A percentile compares a stretch with the other conserved stretches of the same genome.
Conservation (phyloP, 1,140 invertebrate species). For the Dolichoris vasculosae region DNA sequence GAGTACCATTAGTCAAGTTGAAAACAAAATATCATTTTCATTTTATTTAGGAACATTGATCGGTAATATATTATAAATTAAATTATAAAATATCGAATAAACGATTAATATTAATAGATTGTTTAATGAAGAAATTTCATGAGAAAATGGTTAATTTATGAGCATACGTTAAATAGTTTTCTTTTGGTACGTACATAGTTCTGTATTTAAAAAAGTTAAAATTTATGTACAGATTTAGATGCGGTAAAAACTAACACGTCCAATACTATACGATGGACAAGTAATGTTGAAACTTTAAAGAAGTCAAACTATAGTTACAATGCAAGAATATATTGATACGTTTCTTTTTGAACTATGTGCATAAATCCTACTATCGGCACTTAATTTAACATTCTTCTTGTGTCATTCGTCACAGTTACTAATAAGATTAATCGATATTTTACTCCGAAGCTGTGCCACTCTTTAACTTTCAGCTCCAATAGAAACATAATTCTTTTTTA, state of each 20-base stretch:
- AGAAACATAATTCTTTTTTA: neutral
- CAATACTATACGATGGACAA: neutral
- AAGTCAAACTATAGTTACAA: neutral
- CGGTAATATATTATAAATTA: too few species aligned
- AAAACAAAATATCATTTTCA: too few species aligned
- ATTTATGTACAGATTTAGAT: slow-evolving; percentile 9
- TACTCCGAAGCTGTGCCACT: neutral
- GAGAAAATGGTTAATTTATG: neutral
- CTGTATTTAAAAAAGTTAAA: neutral
- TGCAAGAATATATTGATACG: neutral
- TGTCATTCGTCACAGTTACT: neutral
- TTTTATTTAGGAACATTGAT: too few species aligned
- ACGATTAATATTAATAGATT: neutral
- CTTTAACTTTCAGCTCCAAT: neutral
- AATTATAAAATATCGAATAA: too few species aligned
- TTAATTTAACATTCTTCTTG: slow-evolving; percentile 2
- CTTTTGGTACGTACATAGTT: neutral
- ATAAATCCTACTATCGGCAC: slow-evolving; percentile 6
- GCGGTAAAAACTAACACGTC: slow-evolving; percentile 11
- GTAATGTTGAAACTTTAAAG: slow-evolving; percentile 1
- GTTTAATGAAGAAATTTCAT: neutral
- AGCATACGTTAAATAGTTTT: neutral
- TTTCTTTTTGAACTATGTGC: neutral
- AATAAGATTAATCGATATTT: slow-evolving; percentile 27
- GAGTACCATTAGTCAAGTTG: neutral